Base-by-base conservation (phyloP, 2,113 vertebrate genomes). In the Sapajus apella region DNA sequence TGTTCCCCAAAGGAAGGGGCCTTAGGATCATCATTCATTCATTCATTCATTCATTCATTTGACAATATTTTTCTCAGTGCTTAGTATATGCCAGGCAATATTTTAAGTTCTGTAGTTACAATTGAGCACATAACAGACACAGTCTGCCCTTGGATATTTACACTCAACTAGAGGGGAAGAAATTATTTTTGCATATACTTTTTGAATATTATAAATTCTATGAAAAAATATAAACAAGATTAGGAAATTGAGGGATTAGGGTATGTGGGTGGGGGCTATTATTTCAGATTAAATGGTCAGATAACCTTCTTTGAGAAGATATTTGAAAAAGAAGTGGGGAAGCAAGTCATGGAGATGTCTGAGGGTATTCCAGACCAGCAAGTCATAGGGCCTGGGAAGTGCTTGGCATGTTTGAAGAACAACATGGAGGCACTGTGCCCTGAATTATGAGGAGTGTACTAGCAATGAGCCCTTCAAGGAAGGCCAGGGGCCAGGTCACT, bases 251-350 rank as follows among this genome's bases (percentile, higher is more conserved):
- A 32, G 10, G 21, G 25, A 55, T 73, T 37, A 35, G 12, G 25
- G 5, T 40, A 40, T 77, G 66, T 58, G n/a, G 21, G 0, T 1
- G 2, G 1, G 5, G 0, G 4, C 13, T 92, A 1, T 84, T 81
- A 81, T 55, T 90, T 87, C 79, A 55, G 25, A 77, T 70, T 84
- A 56, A 92, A 16, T 66, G 6, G 45, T 75, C 40, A 88, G 16
- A 92, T 81, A 90, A 80, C 66, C 85, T 82, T 89, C 45, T 91
- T 70, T 84, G 58, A 83, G 32, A 40, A 40, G n/a, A 83, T 18
- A 86, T 32, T 32, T 35, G 12, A 61, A 25, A 40, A 50, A 32
- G 30, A 85, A 90, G 5, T 27, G 45, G 64, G 6, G 14, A 82
- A 82, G 12, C 2, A 80, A 25, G 21, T 82, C 30, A 35, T n/a